Evolutionary conservation across 2,888 invertebrate genomes (phyloP), one percentile per base, ranked within the genome.

Genomic region (Luperina testacea): DNA sequence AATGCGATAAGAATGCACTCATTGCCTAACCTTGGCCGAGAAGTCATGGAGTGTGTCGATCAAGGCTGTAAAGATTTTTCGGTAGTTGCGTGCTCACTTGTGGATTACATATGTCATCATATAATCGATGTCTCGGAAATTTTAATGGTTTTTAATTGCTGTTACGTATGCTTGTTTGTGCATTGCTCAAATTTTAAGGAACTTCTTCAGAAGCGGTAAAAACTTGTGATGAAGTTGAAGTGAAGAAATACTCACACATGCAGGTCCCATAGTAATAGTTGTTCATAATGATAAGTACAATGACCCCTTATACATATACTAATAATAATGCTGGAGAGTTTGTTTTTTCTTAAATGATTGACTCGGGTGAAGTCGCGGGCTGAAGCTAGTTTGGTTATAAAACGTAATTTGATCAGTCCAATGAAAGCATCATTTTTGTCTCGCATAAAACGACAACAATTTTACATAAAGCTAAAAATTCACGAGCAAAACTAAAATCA

Each of bases 41-140:
- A 85, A 83, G 13, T 65, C 64, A 72, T 63, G 27, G 38, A 77
- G 74, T 80, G 86, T 80, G 83, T 71, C 80, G 68, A 71, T 59
- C 84, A 86, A 86, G 86, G 86, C 61, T 38, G 57, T 13, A 13
- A 57, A 74, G 32, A 69, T 42, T 59, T 77, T 85, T 78, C 72
- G 83, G 73, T 77, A 76, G 71, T 83, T 72, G 61, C 67, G 73
- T 80, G 71, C 48, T 70, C 15, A 70, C 67, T 73, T 72, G n/a
- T 38, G 71, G 63, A 45, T 72, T 20, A 71, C 48, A 59, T 24
- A 53, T 83, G 70, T 71, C 65, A 63, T 75, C 67, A 79, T 61
- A 27, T 61, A 63, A 75, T 86, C 71, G 72, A 69, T 48, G 61
- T 75, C 48, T 63, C 61, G 42, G 51, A n/a, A 70, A 65, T 48